Base-by-base conservation (phyloP, 2,888 invertebrate species). In the Pantelozetes paolii region DNA sequence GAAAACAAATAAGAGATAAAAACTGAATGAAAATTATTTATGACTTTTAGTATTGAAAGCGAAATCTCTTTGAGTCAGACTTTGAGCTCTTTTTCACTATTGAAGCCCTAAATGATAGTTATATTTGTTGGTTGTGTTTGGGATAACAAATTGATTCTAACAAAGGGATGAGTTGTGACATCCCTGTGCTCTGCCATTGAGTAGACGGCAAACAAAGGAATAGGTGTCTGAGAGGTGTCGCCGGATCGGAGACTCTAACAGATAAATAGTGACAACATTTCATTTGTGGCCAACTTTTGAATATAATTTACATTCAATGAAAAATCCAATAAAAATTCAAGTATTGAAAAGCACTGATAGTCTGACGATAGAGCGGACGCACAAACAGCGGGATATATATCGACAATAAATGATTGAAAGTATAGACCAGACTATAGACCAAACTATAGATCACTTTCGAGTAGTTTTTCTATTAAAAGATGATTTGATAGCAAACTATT, bases 141-240 rank as follows among this genome's bases (percentile, higher is more conserved):
- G 18, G 64, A 64, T 32, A 32, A 36, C 64, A 64, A 64, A 64
- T 64, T 64, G 36, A 28, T n/a, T 64, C 15, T 18, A 20, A 64
- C 64, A 64, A 64, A 36, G 36, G 36, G 64, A 64, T 64, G 64
- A 64, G 64, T 64, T 36, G 11, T n/a, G n/a, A n/a, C n/a, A n/a
- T n/a, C n/a, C n/a, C n/a, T n/a, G n/a, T 59, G 59, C 15, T 23
- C 28, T 59, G 23, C 28, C n/a, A 59, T 32, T 59, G 5, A 18
- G 1, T 1, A 28, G 5, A 13, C 30, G 36, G 1, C 32, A n/a
- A n/a, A 36, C n/a, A 64, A n/a, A 36, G 36, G 36, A 64, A 64
- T 64, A 15, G 18, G 26, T 64, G 57, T 57, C 57, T 57, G 36
- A 64, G 36, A 64, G 64, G 64, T 64, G 64, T 64, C 64, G 36